Evolutionary conservation across 2,113 vertebrate species (phyloP), one percentile per base, ranked within the genome.

Genomic region (Rhinichthys klamathensis): DNA sequence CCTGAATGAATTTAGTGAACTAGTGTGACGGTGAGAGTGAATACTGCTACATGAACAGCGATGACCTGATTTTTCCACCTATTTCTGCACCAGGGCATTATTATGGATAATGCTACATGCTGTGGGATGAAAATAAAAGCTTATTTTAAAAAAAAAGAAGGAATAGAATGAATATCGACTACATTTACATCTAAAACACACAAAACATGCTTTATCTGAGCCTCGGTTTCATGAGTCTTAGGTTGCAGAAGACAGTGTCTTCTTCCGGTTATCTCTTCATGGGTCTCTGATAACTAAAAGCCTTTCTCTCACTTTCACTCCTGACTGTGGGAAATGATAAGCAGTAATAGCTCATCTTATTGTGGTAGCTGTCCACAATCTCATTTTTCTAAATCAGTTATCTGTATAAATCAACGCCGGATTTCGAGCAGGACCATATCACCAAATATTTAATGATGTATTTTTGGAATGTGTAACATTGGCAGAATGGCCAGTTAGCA

Each of bases 231-330:
- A 86, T 44, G 85, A 35, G 89, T 82, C 85, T 76, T 44, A 46
- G 78, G 70, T 72, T 70, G 83, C 90, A 80, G 60, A 49, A 80
- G 58, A 84, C 75, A 60, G 75, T 15, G 35, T 83, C 49, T 51
- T 16, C 9, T 51, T 27, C 60, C 51, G 84, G 77, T 86, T 67
- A 80, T 58, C 60, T 86, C 77, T 74, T 65, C 56, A 58, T 60
- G n/a, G 49, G 35, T 56, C 8, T 84, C 82, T 84, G 85, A 84
- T 76, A 84, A 54, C 9, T 16, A 9, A 70, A 78, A 77, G 79
- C 54, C 25, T 56, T 85, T 18, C 25, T 69, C 72, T 74, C 27
- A 38, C 13, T 70, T 82, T 81, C 60, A 84, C 70, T 49, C 27
- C 3, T 32, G 51, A 69, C 32, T 44, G 38, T 60, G 9, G 16